Evolutionary conservation across 2,888 invertebrate genomes (phyloP).

Genomic region (Leucania comma): DNA sequence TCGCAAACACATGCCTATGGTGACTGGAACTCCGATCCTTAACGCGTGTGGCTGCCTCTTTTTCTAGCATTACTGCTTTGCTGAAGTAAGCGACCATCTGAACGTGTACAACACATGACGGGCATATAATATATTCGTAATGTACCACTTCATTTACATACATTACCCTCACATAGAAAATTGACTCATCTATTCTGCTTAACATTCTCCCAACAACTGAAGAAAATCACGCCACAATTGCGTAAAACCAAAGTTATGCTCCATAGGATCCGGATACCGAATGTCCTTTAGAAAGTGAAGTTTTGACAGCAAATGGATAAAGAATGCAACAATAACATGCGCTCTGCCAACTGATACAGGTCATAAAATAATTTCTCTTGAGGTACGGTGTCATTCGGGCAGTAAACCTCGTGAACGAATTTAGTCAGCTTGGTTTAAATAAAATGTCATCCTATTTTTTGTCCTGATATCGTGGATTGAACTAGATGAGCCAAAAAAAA

Average conservation of each 20-base stretch:
- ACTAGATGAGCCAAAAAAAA: too few species aligned
- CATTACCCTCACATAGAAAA: neutral
- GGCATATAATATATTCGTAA: constrained; percentile 26
- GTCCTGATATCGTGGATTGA: neutral
- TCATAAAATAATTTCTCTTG: constrained; percentile 47
- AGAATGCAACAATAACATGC: constrained; percentile 60
- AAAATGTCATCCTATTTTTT: neutral
- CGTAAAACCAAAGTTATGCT: constrained; percentile 29
- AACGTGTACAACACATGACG: neutral
- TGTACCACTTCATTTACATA: constrained; percentile 12
- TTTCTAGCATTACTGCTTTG: too few species aligned
- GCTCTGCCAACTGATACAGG: constrained; percentile 51
- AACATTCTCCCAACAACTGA: constrained; percentile 26
- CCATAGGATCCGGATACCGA: constrained; percentile 39
- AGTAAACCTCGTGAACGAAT: neutral
- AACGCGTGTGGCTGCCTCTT: too few species aligned
- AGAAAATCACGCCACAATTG: constrained; percentile 21
- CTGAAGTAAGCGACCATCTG: too few species aligned
- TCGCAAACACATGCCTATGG: too few species aligned
- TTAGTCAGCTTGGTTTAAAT: neutral
- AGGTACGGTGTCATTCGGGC: neutral
- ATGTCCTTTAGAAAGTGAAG: constrained; percentile 57
- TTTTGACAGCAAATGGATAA: constrained; percentile 57
- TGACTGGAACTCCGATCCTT: too few species aligned
- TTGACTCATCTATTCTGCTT: constrained; percentile 38